Percentiles rank a stretch among this genome's conserved stretches.
phyloP scores from a whole-genome alignment of 2,113 vertebrate species.

The Cervus canadensis region DNA sequence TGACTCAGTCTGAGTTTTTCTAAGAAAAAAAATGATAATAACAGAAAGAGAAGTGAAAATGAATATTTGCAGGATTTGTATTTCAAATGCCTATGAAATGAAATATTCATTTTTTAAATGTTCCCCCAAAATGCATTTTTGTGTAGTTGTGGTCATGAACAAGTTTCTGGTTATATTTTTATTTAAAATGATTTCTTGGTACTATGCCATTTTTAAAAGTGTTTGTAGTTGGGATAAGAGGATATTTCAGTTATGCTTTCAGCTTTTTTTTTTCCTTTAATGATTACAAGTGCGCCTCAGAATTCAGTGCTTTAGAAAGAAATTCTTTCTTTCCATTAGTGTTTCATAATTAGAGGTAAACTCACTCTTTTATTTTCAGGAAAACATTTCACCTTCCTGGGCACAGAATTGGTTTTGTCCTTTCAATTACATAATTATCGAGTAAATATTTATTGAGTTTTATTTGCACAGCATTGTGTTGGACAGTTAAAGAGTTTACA shows the following conservation, averaged over 20 bases:
- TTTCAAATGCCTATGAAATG: constrained; percentile 11
- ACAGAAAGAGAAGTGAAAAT: neutral
- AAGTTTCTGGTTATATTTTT: neutral
- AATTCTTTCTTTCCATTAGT: neutral
- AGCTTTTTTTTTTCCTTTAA: neutral
- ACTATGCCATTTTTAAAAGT: neutral
- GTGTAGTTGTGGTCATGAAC: neutral
- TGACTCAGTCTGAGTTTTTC: neutral
- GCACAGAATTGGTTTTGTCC: neutral
- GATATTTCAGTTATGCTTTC: neutral
- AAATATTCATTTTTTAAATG: constrained; percentile 9
- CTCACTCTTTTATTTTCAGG: neutral
- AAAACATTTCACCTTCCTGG: neutral
- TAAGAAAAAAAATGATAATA: constrained; percentile 4
- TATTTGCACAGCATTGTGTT: neutral
- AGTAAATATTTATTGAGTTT: neutral
- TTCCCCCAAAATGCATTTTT: neutral
- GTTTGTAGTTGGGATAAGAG: neutral
- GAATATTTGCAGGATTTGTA: neutral
- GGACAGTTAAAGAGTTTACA: neutral
- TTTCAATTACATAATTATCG: neutral
- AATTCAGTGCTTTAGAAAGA: neutral
- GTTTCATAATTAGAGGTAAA: neutral
- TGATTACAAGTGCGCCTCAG: neutral
- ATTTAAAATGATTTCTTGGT: constrained; percentile 37